Evolutionary conservation across 2,113 vertebrate genomes (phyloP).

Genomic region (Cephalopterus ornatus): DNA sequence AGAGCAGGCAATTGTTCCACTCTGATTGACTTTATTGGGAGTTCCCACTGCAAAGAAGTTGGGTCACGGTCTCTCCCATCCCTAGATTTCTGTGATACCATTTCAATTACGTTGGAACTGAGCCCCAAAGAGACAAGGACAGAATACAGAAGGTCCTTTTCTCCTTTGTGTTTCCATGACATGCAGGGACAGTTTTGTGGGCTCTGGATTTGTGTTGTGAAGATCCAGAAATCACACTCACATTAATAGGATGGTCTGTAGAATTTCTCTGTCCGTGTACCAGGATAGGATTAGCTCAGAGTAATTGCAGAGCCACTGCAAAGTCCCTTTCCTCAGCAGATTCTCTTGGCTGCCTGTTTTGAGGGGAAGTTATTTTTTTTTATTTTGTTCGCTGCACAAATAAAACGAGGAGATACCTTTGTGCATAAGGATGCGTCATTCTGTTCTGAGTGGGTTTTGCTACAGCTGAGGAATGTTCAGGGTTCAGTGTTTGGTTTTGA

Average conservation of each 20-base stretch:
- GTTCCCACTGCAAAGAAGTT: background rate
- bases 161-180: background rate
- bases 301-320: background rate
- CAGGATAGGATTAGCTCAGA: background rate
- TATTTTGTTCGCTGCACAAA: background rate
- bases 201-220: background rate
- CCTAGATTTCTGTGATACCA: background rate
- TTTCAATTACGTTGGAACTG: background rate
- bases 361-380: background rate
- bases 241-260: background rate
- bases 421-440: background rate
- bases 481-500: background rate
- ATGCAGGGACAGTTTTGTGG: background rate
- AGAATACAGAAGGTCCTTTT: background rate
- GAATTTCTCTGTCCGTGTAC: background rate
- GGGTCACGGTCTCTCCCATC: background rate
- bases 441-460: background rate
- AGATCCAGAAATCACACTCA: background rate
- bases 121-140: background rate
- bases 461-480: background rate
- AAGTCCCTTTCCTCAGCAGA: background rate
- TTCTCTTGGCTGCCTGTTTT: background rate
- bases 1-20: background rate
- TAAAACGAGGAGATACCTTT: background rate
- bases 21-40: background rate